phyloP scores from a whole-genome alignment of 2,113 vertebrate genomes.

The Seriola aureovittata region DNA sequence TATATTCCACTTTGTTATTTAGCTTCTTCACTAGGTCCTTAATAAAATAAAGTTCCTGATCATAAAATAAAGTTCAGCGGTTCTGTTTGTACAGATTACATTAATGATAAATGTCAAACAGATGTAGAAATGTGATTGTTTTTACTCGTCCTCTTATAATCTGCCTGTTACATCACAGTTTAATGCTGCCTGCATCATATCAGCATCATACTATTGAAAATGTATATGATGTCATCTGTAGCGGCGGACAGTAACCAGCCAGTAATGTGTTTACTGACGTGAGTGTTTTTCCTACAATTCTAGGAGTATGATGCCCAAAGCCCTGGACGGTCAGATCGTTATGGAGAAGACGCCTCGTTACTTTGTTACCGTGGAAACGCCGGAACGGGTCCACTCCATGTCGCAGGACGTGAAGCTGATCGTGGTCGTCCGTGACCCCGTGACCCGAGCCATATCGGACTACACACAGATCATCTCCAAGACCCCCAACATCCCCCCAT shows the following conservation, averaged over 20 bases:
- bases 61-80: no score
- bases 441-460: conserved; percentile 87
- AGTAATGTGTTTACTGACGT: not conserved
- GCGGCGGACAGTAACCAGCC: not conserved
- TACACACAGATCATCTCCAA: conserved; percentile 89
- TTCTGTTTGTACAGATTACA: no score
- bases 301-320: conserved; percentile 89
- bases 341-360: conserved; percentile 89
- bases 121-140: no score
- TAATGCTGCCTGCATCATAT: no score
- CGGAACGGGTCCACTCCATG: conserved; percentile 84
- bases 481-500: conserved; percentile 82
- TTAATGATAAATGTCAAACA: no score
- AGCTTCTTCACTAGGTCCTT: no score
- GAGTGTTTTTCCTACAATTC: conserved; percentile 14
- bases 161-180: no score
- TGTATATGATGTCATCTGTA: no score
- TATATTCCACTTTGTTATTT: no score
- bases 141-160: no score
- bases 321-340: conserved; percentile 86
- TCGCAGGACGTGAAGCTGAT: conserved; percentile 85
- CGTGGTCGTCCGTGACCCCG: conserved; percentile 86
- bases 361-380: conserved; percentile 85
- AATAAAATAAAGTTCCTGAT: no score
- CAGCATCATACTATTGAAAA: no score